Evolutionary conservation across 2,888 invertebrate genomes (phyloP), one percentile per base, ranked within the genome.

Genomic region (Aplocera efformata): DNA sequence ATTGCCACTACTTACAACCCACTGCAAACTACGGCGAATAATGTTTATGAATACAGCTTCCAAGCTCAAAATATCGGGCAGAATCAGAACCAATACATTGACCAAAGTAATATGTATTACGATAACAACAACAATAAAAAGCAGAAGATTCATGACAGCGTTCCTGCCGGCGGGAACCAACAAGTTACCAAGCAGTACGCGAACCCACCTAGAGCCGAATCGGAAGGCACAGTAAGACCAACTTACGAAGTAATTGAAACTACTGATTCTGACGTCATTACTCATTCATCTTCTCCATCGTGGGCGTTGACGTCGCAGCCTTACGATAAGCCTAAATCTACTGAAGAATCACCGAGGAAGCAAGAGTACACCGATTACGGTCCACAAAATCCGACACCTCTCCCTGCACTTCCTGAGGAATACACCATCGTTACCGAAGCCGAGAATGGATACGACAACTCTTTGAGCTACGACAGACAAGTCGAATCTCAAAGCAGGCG

Each of bases 191-290:
- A 79, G 32, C 79, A 79, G 39, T 81, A 76, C 48, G 66, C 53
- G 3, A 71, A 64, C 28, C 67, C 74, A 21, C 77, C 79, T 1
- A 70, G 66, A 42, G 44, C 56, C 4, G 64, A 60, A 25, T 62
- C 59, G 31, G 58, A 58, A n/a, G 63, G 67, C 30, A 67, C 43
- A 39, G 57, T 56, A 64, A 74, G 60, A 44, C 72, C 81, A 9
- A 77, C 81, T 7, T 89, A 89, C 49, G 89, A 88, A 63, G 89
- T 89, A 1, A 80, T 81, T 4, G 89, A 89, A 62, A 66, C 70
- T 31, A 71, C 71, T 11, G 84, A 83, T 39, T 59, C 76, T 8
- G 81, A 84, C 28, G 49, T 64, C 9, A 67, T 65, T 31, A 76
- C 80, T 2, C 78, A 81, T 26, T 68, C 82, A 0, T 74, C 83